These are phyloP conservation scores for Sebastolobus altivelis DNA, from an alignment of 2,797 vertebrate genomes.

Conservation along the genomic window DNA sequence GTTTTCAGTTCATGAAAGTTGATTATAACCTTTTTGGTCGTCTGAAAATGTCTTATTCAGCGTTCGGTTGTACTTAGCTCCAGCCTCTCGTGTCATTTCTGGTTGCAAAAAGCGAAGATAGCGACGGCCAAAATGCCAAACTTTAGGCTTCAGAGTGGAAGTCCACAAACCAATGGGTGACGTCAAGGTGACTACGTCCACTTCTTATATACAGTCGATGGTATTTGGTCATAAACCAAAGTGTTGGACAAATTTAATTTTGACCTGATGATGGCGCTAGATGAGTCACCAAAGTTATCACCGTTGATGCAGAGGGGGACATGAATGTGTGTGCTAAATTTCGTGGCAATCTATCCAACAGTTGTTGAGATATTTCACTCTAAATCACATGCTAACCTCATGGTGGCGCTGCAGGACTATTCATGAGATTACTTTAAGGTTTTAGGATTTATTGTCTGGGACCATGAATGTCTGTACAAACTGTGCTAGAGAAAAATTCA, in stretches of 20 bases:
- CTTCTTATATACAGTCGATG: too few species aligned
- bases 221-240: constrained; percentile 1
- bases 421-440: background rate
- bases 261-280: background rate
- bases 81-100: too few species aligned
- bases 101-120: too few species aligned
- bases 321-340: background rate
- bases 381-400: background rate
- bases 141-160: too few species aligned
- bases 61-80: too few species aligned
- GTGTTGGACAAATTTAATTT: background rate
- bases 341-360: background rate
- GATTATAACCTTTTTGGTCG: too few species aligned
- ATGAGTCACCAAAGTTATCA: background rate
- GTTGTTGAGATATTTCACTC: background rate
- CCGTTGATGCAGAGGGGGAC: background rate
- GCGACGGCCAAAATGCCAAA: too few species aligned
- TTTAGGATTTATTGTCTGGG: background rate
- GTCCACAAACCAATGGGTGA: too few species aligned
- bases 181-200: too few species aligned
- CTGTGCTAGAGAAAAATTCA: background rate
- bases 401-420: background rate
- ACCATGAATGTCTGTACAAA: background rate
- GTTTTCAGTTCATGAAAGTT: too few species aligned
- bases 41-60: too few species aligned